These are phyloP conservation scores for Phocoena sinus DNA, from an alignment of 2,113 vertebrate genomes.

Conservation along the genomic window DNA sequence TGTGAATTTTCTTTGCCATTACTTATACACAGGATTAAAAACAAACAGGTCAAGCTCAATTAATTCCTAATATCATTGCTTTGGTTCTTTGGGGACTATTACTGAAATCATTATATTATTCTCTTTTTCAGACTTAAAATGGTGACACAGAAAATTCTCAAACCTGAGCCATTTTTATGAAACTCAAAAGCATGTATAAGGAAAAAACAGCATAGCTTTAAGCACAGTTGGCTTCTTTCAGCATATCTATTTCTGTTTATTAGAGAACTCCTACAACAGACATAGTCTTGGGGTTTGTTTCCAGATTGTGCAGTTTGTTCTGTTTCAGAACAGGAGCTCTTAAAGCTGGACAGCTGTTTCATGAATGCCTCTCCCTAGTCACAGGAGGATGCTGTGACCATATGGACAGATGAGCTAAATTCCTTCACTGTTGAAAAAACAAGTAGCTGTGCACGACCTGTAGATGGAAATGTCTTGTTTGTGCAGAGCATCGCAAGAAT, in stretches of 20 bases:
- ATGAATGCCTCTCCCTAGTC: background rate
- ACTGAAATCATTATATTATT: background rate
- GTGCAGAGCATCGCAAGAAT: background rate
- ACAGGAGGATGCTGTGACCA: background rate
- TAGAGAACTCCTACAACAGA: background rate
- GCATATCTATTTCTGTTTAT: background rate
- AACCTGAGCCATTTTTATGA: background rate
- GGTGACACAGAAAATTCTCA: background rate
- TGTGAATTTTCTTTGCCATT: background rate
- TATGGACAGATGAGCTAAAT: conserved; percentile 35
- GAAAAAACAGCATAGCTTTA: background rate
- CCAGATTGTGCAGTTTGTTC: background rate
- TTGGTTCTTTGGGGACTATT: background rate
- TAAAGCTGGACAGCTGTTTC: background rate
- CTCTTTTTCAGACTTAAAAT: background rate
- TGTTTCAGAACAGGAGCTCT: background rate
- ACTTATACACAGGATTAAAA: background rate
- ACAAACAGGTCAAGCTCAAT: background rate
- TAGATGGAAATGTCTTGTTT: background rate
- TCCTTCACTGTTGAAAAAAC: background rate
- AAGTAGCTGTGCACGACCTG: background rate
- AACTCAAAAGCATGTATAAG: background rate
- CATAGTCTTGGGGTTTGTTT: background rate
- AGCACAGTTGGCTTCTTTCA: background rate
- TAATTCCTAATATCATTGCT: background rate